Evolutionary conservation across 1,140 invertebrate genomes (phyloP).

Genomic region (Berghia stephanieae): DNA sequence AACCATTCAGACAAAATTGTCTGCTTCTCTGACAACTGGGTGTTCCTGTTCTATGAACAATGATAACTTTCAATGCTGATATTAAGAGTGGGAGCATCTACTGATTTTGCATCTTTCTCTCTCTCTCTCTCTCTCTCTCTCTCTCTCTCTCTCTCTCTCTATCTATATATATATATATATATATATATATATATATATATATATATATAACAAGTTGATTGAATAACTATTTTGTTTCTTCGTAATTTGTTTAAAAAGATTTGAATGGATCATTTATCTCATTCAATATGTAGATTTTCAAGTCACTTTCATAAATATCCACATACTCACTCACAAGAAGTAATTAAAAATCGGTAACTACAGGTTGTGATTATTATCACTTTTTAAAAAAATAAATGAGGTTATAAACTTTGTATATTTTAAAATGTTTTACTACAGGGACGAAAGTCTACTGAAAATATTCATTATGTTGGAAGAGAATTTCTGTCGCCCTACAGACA

Average conservation of each 20-base stretch:
- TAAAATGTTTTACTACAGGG: neutral
- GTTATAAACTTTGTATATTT: neutral
- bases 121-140: neutral
- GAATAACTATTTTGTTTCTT: neutral
- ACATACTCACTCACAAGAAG: neutral
- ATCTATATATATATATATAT: neutral
- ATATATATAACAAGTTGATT: neutral
- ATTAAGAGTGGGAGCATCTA: no score
- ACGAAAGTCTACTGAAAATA: neutral
- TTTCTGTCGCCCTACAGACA: conserved; percentile 46
- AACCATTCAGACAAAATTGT: neutral
- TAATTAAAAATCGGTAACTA: neutral
- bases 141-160: neutral
- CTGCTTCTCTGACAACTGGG: neutral
- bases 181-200: neutral
- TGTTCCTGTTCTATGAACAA: no score
- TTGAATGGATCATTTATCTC: no score
- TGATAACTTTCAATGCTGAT: no score
- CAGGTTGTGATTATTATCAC: neutral
- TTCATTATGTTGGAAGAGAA: conserved; percentile 29
- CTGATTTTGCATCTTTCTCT: neutral
- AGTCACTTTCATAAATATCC: neutral
- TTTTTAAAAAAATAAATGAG: neutral
- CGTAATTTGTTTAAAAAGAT: no score
- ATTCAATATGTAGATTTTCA: no score